A percentile compares a stretch with the other conserved stretches of the same genome.
These are phyloP conservation scores for Pipistrellus pygmaeus DNA, from an alignment of 2,797 vertebrate species.

Conservation along the genomic window DNA sequence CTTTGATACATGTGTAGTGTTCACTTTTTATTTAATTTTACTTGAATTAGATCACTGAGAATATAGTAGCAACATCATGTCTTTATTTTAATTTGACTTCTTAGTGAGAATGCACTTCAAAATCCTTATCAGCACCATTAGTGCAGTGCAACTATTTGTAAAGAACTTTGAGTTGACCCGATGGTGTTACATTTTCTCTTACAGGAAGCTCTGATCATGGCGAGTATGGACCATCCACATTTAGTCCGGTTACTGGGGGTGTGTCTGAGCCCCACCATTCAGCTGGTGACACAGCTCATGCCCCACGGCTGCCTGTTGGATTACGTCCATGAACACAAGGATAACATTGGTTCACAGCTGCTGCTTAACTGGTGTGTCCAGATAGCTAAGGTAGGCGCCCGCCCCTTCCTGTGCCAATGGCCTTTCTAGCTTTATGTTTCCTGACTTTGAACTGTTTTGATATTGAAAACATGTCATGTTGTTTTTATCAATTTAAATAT, in stretches of 20 bases:
- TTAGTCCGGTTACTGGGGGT: constrained; percentile 96
- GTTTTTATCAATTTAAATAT: background rate
- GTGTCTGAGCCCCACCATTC: constrained; percentile 97
- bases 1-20: background rate
- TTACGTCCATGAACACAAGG: constrained; percentile 98
- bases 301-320: constrained; percentile 97
- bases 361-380: constrained; percentile 99
- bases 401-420: background rate
- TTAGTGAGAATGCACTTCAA: background rate
- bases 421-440: background rate
- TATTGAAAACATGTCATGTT: background rate
- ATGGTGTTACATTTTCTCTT: constrained; percentile 22
- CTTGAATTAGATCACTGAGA: constrained; percentile 7
- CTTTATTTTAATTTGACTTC: background rate
- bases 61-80: background rate
- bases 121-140: background rate
- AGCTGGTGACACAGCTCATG: constrained; percentile 98
- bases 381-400: constrained; percentile 95
- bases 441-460: background rate
- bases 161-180: background rate
- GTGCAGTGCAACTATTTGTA: background rate
- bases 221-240: constrained; percentile 98
- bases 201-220: constrained; percentile 99
- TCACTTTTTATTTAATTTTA: constrained; percentile 33
- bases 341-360: constrained; percentile 98